Percentiles rank a stretch among this genome's conserved stretches.
Evolutionary conservation across 1,140 invertebrate species (phyloP).

Genomic region (Bombus terrestris): DNA sequence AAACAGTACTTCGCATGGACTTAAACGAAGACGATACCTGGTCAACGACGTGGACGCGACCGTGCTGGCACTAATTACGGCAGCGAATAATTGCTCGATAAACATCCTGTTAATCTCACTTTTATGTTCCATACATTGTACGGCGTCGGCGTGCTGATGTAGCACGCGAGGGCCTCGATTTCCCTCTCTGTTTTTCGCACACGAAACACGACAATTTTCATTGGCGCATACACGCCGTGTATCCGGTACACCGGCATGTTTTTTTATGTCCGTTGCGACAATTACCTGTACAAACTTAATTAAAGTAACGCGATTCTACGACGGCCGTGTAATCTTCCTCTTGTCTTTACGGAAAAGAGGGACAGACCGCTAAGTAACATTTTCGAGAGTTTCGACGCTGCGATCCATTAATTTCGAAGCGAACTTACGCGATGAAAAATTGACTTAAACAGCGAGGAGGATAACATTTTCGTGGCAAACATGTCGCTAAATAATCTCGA

Average conservation of each 20-base stretch:
- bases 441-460: fast-evolving
- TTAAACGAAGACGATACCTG: constrained; percentile 41
- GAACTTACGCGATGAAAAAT: no score
- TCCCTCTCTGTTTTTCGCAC: background rate
- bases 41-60: constrained; percentile 55
- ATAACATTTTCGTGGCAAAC: background rate
- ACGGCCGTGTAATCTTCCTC: no score
- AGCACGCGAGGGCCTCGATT: constrained; percentile 58
- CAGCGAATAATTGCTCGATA: constrained; percentile 80
- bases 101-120: constrained; percentile 81
- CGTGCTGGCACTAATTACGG: constrained; percentile 73
- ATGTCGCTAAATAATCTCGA: fast-evolving
- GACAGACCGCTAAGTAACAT: background rate
- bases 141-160: constrained; percentile 6
- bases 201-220: constrained; percentile 64
- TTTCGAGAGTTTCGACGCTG: background rate
- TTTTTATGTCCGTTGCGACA: constrained; percentile 17
- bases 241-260: constrained; percentile 49
- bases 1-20: constrained; percentile 7
- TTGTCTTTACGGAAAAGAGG: background rate
- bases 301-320: constrained; percentile 19
- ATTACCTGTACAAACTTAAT: constrained; percentile 17
- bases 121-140: constrained; percentile 69
- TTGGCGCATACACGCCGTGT: constrained; percentile 25
- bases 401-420: background rate